Base-by-base conservation (phyloP, 1,140 invertebrate species). In the Drosophila lacertosa region DNA sequence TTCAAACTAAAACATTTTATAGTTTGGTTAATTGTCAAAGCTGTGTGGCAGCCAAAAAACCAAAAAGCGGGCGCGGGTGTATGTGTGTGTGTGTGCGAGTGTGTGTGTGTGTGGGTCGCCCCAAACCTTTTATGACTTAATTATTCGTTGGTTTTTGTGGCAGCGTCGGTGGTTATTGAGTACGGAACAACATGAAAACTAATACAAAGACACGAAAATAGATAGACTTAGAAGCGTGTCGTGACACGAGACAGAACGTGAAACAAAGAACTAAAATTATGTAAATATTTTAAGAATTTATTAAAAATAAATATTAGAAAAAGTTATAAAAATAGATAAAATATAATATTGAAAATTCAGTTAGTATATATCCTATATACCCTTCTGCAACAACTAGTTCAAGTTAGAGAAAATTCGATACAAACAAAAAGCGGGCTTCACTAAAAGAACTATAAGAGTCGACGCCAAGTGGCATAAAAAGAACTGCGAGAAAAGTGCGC, bases 1-100 rank as follows among this genome's bases (percentile, higher is more conserved):
- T 88, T 86, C 82, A 88, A 86, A 84, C 82, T 84, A 86, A 81
- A 84, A 88, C 82, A 88, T 88, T 86, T 86, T 86, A 86, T 86
- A 86, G 81, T 86, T 86, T 69, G 82, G 82, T 88, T 86, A 86
- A 88, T 86, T 86, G 81, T 86, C 77, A 86, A 88, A 86, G 82
- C 77, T 55, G 57, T 63, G 60, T 64, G 57, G 13, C 73, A 44
- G 54, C 51, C 74, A 42, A 69, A 68, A 60, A 79, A 79, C 13
- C n/a, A 22, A 55, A 35, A 26, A 26, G 4, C 5, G 40, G n/a
- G 15, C 0, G 4, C 10, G 10, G 5, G n/a, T n/a, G n/a, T n/a
- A n/a, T 6, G 35, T 26, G 24, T 1, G 16, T 32, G 18, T 4
- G 42, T 20, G n/a, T 9, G 16, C 4, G 20, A 10, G 18, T 15